A percentile compares a stretch with the other conserved stretches of the same genome.
phyloP scores from a whole-genome alignment of 2,113 vertebrate species.

The Hydrolagus affinis region DNA sequence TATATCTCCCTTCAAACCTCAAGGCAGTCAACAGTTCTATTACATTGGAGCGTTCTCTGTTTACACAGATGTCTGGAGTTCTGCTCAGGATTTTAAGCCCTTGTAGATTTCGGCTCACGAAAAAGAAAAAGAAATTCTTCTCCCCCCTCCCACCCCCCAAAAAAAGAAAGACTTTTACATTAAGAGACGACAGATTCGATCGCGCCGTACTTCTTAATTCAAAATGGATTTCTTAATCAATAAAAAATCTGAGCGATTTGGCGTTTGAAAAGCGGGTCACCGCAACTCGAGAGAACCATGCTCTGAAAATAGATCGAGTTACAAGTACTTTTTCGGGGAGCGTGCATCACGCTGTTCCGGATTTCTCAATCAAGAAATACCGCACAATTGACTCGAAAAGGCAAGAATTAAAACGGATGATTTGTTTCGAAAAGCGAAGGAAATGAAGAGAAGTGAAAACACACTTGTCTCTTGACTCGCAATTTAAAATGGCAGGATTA shows the following conservation, averaged over 20 bases:
- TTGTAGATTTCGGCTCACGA: conserved; percentile 18
- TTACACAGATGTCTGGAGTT: conserved; percentile 31
- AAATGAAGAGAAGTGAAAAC: conserved; percentile 19
- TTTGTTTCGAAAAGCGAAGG: not conserved
- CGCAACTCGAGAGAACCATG: too few relatives aligned
- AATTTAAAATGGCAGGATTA: conserved; percentile 2
- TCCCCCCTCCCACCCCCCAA: too few relatives aligned
- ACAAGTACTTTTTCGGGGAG: too few relatives aligned
- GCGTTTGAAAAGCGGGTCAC: too few relatives aligned
- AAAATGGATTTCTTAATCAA: conserved; percentile 7
- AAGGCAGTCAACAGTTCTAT: conserved; percentile 25
- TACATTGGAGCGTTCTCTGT: conserved; percentile 26
- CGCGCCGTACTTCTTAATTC: not conserved
- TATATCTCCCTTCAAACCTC: not conserved
- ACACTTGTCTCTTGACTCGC: not conserved
- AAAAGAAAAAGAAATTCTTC: conserved; percentile 33
- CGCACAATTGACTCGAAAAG: too few relatives aligned
- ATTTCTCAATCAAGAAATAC: too few relatives aligned
- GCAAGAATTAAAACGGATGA: not conserved
- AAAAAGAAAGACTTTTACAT: conserved; percentile 21
- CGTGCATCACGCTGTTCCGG: too few relatives aligned
- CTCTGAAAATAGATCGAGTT: too few relatives aligned
- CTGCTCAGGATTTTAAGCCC: conserved; percentile 23
- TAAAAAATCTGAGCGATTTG: conserved; percentile 4
- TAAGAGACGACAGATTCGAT: conserved; percentile 22